phyloP scores from a whole-genome alignment of 2,113 vertebrate genomes.

The Cyanoderma ruficeps region DNA sequence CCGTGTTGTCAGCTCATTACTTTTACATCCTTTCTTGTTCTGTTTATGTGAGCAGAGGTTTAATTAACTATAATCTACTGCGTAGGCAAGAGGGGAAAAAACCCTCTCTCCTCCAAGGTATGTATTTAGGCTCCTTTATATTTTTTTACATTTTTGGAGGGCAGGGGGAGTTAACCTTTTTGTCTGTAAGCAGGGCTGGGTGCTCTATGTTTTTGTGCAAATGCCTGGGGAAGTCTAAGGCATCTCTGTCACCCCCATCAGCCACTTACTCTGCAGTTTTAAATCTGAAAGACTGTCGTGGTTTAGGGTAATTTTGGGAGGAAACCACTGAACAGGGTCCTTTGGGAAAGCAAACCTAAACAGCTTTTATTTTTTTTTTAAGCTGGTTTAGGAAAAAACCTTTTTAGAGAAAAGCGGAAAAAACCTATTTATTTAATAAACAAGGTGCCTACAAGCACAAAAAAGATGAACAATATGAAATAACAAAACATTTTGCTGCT shows the following conservation, averaged over 20 bases:
- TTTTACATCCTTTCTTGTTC: conserved; percentile 81
- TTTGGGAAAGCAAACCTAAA: too few species aligned
- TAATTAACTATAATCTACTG: conserved; percentile 82
- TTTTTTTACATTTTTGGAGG: conserved; percentile 6
- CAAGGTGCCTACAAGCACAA: too few species aligned
- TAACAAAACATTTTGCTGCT: too few species aligned
- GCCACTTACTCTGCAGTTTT: neutral
- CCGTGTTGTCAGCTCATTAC: conserved; percentile 80
- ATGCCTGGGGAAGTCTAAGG: neutral
- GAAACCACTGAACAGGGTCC: too few species aligned
- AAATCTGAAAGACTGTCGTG: neutral
- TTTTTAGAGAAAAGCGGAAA: too few species aligned
- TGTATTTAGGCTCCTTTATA: conserved; percentile 14
- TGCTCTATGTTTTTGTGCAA: neutral
- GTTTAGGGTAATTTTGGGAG: too few species aligned
- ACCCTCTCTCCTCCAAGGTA: neutral
- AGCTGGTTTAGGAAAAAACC: too few species aligned
- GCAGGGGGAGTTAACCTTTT: neutral
- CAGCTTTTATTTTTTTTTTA: too few species aligned
- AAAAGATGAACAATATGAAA: too few species aligned
- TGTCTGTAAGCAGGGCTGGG: neutral
- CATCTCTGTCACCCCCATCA: neutral
- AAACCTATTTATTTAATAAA: too few species aligned
- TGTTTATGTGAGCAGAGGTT: conserved; percentile 79
- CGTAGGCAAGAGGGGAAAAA: conserved; percentile 62